Conservation (phyloP, 2,888 invertebrate species). For the Caenorhabditis macrosperma region DNA sequence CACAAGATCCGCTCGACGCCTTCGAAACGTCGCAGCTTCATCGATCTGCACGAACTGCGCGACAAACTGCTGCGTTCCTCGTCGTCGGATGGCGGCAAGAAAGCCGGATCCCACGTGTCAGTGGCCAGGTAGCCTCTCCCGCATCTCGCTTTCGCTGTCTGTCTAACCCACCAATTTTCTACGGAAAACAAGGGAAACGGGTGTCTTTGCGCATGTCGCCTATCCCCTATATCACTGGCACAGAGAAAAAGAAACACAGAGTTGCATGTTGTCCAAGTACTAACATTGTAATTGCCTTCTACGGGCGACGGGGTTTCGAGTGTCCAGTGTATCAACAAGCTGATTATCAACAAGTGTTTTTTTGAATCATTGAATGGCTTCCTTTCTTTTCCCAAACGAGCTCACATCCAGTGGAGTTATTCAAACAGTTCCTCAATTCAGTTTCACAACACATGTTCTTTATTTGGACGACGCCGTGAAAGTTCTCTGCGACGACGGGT, state of each 20-base stretch:
- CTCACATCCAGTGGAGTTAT: too few relatives aligned
- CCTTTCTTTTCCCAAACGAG: too few relatives aligned
- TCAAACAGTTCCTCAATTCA: too few relatives aligned
- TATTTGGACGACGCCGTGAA: too few relatives aligned
- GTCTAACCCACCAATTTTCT: background rate
- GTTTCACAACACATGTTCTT: too few relatives aligned
- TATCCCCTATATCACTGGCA: constrained; percentile 21
- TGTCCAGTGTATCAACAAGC: too few relatives aligned
- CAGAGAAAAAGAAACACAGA: background rate
- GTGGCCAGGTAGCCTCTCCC: constrained; percentile 77
- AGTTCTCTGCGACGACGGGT: too few relatives aligned
- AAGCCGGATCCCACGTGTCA: constrained; percentile 78
- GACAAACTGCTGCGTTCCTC: constrained; percentile 77
- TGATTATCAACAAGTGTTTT: too few relatives aligned
- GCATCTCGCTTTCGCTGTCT: constrained; percentile 57
- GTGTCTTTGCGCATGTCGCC: constrained; percentile 33
- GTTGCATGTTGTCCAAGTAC: background rate
- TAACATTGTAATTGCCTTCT: too few relatives aligned
- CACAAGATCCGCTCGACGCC: constrained; percentile 80
- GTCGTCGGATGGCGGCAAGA: constrained; percentile 71
- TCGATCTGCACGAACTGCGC: constrained; percentile 79
- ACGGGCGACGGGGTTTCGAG: too few relatives aligned
- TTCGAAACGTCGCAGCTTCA: constrained; percentile 79
- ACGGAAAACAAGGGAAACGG: background rate
- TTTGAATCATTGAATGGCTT: too few relatives aligned